phyloP scores from a whole-genome alignment of 35 echinoderm and acorn worm genomes.

The Lytechinus pictus region DNA sequence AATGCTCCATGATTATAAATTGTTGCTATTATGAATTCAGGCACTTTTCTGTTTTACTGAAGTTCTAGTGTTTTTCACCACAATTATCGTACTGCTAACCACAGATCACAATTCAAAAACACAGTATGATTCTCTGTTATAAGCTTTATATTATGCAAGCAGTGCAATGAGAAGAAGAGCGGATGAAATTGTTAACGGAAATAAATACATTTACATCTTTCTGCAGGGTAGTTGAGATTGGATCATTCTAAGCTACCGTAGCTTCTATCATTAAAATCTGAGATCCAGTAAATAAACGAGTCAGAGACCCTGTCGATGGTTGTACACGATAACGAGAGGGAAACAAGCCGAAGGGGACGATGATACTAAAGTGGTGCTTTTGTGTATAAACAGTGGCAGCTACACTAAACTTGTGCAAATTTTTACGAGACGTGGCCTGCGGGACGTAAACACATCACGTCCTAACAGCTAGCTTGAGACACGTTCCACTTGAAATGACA shows the following conservation, averaged over 20 bases:
- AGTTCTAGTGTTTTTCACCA: background rate
- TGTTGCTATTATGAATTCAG: background rate
- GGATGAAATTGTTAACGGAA: too few relatives aligned
- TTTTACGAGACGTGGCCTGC: background rate
- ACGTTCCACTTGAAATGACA: background rate
- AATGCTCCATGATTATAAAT: too few relatives aligned
- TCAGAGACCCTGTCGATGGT: background rate
- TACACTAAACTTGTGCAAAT: background rate
- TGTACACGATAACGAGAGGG: background rate
- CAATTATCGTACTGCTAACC: too few relatives aligned
- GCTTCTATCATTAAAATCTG: background rate
- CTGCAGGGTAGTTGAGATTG: background rate
- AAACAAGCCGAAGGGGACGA: background rate
- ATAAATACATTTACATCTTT: background rate
- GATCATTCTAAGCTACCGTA: background rate
- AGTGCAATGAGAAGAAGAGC: too few relatives aligned
- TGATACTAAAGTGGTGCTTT: background rate
- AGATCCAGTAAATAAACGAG: background rate
- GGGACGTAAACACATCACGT: background rate
- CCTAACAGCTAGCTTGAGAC: background rate
- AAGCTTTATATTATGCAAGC: background rate
- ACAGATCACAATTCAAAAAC: too few relatives aligned
- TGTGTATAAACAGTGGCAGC: slow-evolving; percentile 1
- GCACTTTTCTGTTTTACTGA: background rate
- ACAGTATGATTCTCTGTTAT: background rate